phyloP scores from a whole-genome alignment of 2,888 invertebrate genomes.

The Halictus quadricinctus region DNA sequence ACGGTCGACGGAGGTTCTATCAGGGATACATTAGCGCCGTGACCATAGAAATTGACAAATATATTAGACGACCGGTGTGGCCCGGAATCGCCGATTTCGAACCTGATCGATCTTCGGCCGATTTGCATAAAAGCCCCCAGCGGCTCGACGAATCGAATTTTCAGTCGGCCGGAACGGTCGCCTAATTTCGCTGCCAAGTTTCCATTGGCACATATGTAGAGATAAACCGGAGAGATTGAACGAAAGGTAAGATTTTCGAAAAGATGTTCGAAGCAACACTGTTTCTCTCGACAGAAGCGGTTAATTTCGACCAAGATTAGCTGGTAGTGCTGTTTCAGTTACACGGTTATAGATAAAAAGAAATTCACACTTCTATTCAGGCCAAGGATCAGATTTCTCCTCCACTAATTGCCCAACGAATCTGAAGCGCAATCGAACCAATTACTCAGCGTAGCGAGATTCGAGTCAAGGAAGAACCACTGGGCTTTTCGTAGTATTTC shows the following conservation, averaged over 20 bases:
- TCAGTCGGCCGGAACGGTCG: neutral
- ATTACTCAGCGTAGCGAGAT: neutral
- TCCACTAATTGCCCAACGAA: constrained; percentile 22
- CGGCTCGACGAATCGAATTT: neutral
- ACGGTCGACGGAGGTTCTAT: neutral
- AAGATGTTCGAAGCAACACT: neutral
- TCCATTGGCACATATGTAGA: neutral
- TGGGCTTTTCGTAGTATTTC: constrained; percentile 13
- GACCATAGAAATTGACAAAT: neutral
- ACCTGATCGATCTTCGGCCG: neutral
- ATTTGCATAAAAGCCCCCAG: neutral
- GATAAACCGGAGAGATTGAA: neutral
- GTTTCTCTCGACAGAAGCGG: neutral
- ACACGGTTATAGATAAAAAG: constrained; percentile 7
- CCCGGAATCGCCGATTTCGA: neutral
- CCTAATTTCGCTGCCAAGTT: neutral
- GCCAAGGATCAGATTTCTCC: constrained; percentile 35
- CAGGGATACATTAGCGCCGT: neutral
- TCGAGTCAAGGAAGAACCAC: neutral
- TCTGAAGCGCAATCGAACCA: constrained; percentile 9
- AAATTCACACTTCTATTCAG: constrained; percentile 17
- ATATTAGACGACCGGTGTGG: neutral
- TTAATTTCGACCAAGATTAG: neutral
- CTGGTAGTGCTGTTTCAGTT: neutral
- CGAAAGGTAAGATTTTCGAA: neutral